Evolutionary conservation across 2,888 invertebrate species (phyloP).

Genomic region (Philopedon plagiatum): DNA sequence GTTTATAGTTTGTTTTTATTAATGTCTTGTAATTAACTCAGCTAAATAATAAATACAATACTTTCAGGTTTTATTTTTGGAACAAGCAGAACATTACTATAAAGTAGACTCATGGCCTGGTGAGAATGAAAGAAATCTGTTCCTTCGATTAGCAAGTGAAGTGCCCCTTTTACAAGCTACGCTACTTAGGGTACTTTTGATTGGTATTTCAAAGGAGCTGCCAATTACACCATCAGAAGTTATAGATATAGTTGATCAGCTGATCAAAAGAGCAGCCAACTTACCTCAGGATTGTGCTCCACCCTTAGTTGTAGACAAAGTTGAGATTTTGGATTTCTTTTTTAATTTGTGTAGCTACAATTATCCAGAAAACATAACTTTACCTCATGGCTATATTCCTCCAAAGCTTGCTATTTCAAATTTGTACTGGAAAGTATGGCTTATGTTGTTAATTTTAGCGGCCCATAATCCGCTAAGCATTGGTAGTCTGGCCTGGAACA

Average conservation of each 20-base stretch:
- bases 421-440: conserved; percentile 96
- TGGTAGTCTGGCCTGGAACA: conserved; percentile 89
- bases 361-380: conserved; percentile 91
- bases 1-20: no score
- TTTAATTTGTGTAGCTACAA: conserved; percentile 93
- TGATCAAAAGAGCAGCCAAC: conserved; percentile 87
- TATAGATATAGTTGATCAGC: conserved; percentile 87
- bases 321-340: conserved; percentile 90
- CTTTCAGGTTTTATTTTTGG: conserved; percentile 76
- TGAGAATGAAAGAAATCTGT: conserved; percentile 86
- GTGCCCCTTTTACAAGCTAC: conserved; percentile 91
- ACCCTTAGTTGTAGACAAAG: conserved; percentile 82
- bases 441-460: conserved; percentile 86
- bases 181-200: conserved; percentile 83
- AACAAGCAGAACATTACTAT: conserved; percentile 84
- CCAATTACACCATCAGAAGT: conserved; percentile 87
- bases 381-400: conserved; percentile 86
- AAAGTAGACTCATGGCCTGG: conserved; percentile 73
- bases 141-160: conserved; percentile 87
- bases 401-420: conserved; percentile 93
- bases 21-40: no score
- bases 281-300: conserved; percentile 81
- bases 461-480: conserved; percentile 94
- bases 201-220: conserved; percentile 83
- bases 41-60: not conserved